phyloP scores from a whole-genome alignment of 2,888 invertebrate genomes.

The Drosophila atripex region DNA sequence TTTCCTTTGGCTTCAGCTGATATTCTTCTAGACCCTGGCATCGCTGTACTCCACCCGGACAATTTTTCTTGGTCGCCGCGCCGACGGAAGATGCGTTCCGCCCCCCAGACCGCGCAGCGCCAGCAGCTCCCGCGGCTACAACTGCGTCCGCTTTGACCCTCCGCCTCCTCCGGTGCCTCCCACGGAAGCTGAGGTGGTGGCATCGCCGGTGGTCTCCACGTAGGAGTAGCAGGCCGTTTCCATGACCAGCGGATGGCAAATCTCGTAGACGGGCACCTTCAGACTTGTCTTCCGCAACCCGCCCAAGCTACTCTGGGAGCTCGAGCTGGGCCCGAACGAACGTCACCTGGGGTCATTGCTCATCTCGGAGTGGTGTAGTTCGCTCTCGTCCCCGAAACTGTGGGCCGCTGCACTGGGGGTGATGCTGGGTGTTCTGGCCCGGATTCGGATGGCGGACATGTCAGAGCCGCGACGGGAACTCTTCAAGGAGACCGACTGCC shows the following conservation, averaged over 20 bases:
- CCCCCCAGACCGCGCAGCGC: conserved; percentile 56
- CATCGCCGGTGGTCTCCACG: conserved; percentile 55
- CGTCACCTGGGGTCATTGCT: conserved; percentile 86
- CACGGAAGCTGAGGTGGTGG: conserved; percentile 4
- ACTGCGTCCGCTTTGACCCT: conserved; percentile 67
- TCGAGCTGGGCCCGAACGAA: conserved; percentile 83
- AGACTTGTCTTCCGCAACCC: conserved; percentile 81
- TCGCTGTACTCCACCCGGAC: conserved; percentile 73
- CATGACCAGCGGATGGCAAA: conserved; percentile 84
- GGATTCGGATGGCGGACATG: conserved; percentile 85
- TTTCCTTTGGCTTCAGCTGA: neutral
- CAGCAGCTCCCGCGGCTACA: conserved; percentile 74
- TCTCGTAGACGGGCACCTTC: conserved; percentile 83
- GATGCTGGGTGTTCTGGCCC: conserved; percentile 85
- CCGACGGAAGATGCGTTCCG: conserved; percentile 47
- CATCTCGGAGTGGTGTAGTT: conserved; percentile 83
- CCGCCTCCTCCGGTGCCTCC: conserved; percentile 15
- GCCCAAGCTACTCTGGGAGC: conserved; percentile 82
- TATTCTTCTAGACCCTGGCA: conserved; percentile 54
- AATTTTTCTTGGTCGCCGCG: conserved; percentile 65
- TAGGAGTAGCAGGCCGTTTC: conserved; percentile 82
- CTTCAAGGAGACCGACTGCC: conserved; percentile 82
- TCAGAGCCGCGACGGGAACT: conserved; percentile 86
- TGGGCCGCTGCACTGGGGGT: conserved; percentile 85
- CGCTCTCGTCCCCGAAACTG: conserved; percentile 86